phyloP scores from a whole-genome alignment of 2,113 vertebrate species.

The Campylomormyrus numenius region DNA sequence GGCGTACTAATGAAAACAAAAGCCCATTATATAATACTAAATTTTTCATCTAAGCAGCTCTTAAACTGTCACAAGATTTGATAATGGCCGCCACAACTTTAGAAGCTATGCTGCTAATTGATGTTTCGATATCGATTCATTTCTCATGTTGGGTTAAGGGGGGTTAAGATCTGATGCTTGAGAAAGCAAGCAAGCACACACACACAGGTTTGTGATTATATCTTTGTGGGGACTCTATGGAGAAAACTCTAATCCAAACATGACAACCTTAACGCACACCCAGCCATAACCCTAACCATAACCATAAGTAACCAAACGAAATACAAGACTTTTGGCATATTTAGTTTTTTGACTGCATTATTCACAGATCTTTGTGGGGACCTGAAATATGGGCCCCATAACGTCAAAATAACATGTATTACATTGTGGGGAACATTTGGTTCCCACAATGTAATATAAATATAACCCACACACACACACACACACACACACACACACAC shows the following conservation, averaged over 20 bases:
- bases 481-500: background rate
- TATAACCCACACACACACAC: background rate
- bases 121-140: background rate
- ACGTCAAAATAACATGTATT: no score
- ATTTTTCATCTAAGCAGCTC: background rate
- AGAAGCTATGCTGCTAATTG: background rate
- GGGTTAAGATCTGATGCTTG: background rate
- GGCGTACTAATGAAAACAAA: background rate
- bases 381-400: no score
- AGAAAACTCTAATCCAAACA: no score
- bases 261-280: background rate
- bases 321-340: no score
- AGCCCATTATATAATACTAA: background rate
- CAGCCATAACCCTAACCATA: background rate
- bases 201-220: background rate
- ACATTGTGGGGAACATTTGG: no score
- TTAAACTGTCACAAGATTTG: background rate
- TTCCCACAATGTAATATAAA: no score
- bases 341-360: no score
- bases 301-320: background rate
- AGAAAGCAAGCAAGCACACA: background rate
- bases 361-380: no score
- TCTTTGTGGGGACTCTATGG: no score
- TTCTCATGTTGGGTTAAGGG: background rate
- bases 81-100: background rate